Evolutionary conservation across 2,888 invertebrate species (phyloP), one percentile per base, ranked within the genome.

Genomic region (Sialis fuliginosa): DNA sequence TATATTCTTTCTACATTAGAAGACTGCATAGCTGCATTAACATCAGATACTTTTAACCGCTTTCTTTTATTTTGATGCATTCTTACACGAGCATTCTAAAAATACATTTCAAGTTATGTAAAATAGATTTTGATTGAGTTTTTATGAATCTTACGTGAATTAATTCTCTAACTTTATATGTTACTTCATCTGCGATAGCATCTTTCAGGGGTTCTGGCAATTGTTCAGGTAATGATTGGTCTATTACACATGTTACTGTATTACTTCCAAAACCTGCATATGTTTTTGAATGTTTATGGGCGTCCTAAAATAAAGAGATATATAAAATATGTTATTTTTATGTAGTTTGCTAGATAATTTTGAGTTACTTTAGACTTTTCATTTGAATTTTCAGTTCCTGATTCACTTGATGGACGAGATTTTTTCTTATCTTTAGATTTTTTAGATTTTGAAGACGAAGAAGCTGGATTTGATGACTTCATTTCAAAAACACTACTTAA

Each of bases 341-440:
- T 37, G 12, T 6, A 37, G 12, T 37, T 6, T 6, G 1, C 6
- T 6, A 37, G 37, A 37, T 37, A 37, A n/a, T 37, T 37, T 37
- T 37, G n/a, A 37, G 1, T 37, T 37, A 10, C 12, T 12, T 37
- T 12, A 37, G 37, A n/a, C n/a, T 37, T 37, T 6, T 37, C 12
- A 12, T 37, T 37, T 37, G 12, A 10, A 10, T 10, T 10, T 37
- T 37, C 37, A 37, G 6, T 12, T 10, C 37, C 12, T 5, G 12
- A 13, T 22, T 31, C 42, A 31, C 13, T 22, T 22, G 42, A 42
- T 4, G 42, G 31, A 30, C 31, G 13, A 31, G 10, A 10, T 42
- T 31, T 42, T 31, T 42, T 31, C 31, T 42, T 42, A 42, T 42
- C 42, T 42, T 42, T 42, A 30, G 42, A 42, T 22, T 42, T 42